Evolutionary conservation across 2,797 vertebrate genomes (phyloP).

Genomic region (Acrossocheilus wenchowensis): DNA sequence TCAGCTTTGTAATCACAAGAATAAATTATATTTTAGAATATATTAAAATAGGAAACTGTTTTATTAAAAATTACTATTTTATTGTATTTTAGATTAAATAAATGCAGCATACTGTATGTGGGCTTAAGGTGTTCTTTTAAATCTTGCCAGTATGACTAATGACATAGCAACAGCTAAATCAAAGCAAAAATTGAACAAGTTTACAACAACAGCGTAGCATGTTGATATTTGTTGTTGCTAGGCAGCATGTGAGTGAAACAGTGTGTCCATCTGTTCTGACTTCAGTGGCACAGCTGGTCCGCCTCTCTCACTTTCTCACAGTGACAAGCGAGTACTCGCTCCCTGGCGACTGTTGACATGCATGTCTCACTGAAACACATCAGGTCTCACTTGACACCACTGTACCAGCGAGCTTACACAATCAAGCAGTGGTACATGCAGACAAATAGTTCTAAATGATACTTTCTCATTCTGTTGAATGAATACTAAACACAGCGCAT

Average conservation of each 20-base stretch:
- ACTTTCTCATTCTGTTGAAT: background rate
- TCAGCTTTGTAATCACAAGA: too few species aligned
- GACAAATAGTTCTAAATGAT: background rate
- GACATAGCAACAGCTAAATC: background rate
- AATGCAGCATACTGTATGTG: background rate
- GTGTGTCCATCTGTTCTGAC: slow-evolving; percentile 31
- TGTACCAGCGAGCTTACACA: background rate
- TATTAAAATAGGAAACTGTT: background rate
- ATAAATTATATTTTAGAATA: background rate
- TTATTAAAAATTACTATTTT: background rate
- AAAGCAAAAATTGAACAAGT: background rate
- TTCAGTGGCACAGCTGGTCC: slow-evolving; percentile 28
- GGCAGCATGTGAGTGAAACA: background rate
- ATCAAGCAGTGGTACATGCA: background rate
- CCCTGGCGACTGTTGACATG: slow-evolving; percentile 26
- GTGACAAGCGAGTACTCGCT: background rate
- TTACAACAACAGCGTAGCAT: background rate
- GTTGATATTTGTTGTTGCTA: slow-evolving; percentile 20
- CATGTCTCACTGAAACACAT: slow-evolving; percentile 30
- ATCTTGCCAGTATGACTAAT: background rate
- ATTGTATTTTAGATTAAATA: background rate
- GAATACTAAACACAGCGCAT: background rate
- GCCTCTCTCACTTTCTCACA: slow-evolving; percentile 12
- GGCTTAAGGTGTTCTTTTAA: too few species aligned
- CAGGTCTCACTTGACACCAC: background rate